These are phyloP conservation scores for Sebastes vulpes DNA, from an alignment of 2,797 vertebrate genomes.

Conservation along the genomic window DNA sequence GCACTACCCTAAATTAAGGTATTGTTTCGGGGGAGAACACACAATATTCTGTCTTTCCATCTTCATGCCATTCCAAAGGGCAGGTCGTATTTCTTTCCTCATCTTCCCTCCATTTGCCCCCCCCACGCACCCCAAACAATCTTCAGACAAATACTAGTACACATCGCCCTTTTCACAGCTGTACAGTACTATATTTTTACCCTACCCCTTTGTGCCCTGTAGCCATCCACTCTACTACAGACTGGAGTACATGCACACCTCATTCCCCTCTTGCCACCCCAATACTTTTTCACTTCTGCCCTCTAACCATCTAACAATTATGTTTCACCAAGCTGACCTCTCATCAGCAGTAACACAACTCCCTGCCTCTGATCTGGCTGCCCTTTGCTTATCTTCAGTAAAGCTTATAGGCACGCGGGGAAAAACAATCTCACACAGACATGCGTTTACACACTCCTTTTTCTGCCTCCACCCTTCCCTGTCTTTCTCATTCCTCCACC, in stretches of 20 bases:
- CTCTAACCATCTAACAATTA: constrained; percentile 75
- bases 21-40: neutral
- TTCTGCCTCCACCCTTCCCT: constrained; percentile 10
- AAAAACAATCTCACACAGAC: constrained; percentile 44
- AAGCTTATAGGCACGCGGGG: constrained; percentile 27
- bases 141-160: constrained; percentile 59
- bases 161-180: constrained; percentile 60
- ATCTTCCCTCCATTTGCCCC: constrained; percentile 60
- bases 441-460: constrained; percentile 26
- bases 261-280: constrained; percentile 55
- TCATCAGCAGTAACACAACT: constrained; percentile 57
- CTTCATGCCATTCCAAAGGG: constrained; percentile 43
- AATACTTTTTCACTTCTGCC: constrained; percentile 66
- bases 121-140: constrained; percentile 13
- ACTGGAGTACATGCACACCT: constrained; percentile 63
- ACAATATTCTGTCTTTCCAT: constrained; percentile 14
- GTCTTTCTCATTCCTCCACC: constrained; percentile 10
- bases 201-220: constrained; percentile 22
- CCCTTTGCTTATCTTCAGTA: constrained; percentile 68
- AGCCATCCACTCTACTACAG: constrained; percentile 55
- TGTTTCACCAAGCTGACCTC: constrained; percentile 65
- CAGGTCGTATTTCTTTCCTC: constrained; percentile 41
- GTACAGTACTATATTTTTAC: constrained; percentile 11
- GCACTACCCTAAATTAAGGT: neutral
- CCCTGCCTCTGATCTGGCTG: constrained; percentile 62